Evolutionary conservation across 2,113 vertebrate genomes (phyloP), one percentile per base, ranked within the genome.

Genomic region (Delphinus delphis): DNA sequence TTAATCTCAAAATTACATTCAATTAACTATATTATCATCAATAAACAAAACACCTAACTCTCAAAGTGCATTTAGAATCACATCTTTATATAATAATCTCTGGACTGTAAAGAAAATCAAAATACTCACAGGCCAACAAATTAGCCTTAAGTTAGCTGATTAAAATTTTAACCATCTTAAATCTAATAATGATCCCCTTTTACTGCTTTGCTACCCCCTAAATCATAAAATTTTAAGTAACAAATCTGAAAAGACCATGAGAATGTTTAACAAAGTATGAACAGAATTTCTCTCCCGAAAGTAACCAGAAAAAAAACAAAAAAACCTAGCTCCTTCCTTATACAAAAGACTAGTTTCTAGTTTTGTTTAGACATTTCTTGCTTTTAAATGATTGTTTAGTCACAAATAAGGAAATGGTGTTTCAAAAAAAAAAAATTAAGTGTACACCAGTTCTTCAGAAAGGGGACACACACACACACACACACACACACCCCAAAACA

Each of bases 361-460:
- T 80, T 95, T 94, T 94, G 44, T 65, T 96, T 88, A 84, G 44
- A 60, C 20, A 50, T 86, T 65, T 86, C 28, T 89, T 79, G 53
- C 14, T 95, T 80, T 86, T 60, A 93, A 96, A 58, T 91, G 44
- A 92, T 36, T 90, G n/a, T 38, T 36, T 89, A 94, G 87, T 81
- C 38, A 97, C 77, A 94, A 96, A 93, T 92, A 83, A 94, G 58
- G 58, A 90, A 95, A 87, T 88, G 28, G 10, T 50, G 8, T 87
- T 68, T 90, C 50, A 73, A 80, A 94, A 82, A 81, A 74, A 93
- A 38, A 88, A 47, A 84, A 47, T 0, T 63, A 0, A 62, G 58
- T 33, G n/a, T 25, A 88, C 5, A 63, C 26, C 26, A 83, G 7
- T 15, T 86, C 28, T 83, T 95, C 74, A 95, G 25, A 86, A 93